Evolutionary conservation across 2,113 vertebrate genomes (phyloP), one percentile per base, ranked within the genome.

Genomic region (Petaurus breviceps): DNA sequence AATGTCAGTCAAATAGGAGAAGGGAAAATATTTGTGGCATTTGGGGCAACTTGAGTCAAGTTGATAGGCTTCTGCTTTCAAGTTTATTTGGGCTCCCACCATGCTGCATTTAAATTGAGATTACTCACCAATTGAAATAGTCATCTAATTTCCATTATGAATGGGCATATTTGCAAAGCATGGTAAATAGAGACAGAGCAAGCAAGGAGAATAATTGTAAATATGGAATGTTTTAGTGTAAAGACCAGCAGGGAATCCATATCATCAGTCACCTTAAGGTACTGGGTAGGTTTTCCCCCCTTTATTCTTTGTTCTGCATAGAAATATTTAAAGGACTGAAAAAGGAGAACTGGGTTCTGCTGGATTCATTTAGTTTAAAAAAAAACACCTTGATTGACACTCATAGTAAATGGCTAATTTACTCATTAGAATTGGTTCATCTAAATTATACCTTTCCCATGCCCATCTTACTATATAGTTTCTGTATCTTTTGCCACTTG

Each of bases 371-470:
- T 91, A 89, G 5, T 94, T 53, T 0, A 90, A 95, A 68, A 84
- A 43, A 43, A 14, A 57, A 94, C 51, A 92, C 14, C 26, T 25
- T 95, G 91, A 91, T 51, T 14, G 91, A 49, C 25, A 22, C n/a
- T 84, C n/a, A 52, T 61, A 61, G 90, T 96, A 97, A 98, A 95
- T 97, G 95, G 96, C 97, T 98, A 97, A 97, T 97, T 95, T 93
- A 77, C 51, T 97, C 95, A 94, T 98, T 94, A 97, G 97, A 98
- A 89, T 61, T 93, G 94, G 92, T 91, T 93, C 49, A 77, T 77
- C 96, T 98, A 97, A 68, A 94, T 96, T 95, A 89, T 94, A n/a
- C 94, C 96, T 98, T 96, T 61, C 96, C 94, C 77, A 97, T 96
- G 92, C 50, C 23, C 93, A 92, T 96, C 93, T 98, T 94, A 84